phyloP scores from a whole-genome alignment of 2,888 invertebrate genomes.

The Rhyacophila evoluta region DNA sequence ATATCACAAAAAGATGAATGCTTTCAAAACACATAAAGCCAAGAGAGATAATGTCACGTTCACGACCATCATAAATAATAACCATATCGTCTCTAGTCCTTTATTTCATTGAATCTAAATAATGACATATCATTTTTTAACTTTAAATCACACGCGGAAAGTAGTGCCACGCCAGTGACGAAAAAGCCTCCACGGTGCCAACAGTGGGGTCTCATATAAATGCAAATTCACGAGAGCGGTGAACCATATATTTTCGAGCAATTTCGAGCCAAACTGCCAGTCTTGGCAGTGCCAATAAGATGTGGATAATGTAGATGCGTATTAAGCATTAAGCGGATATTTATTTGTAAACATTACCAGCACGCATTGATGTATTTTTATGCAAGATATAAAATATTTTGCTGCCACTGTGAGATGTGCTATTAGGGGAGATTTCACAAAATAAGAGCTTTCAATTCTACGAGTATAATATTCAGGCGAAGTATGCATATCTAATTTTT shows the following conservation, averaged over 20 bases:
- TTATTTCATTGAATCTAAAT: slow-evolving; percentile 24
- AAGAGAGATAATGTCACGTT: neutral
- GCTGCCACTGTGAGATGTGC: neutral
- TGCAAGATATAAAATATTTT: slow-evolving; percentile 18
- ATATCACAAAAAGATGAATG: neutral
- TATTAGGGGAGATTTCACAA: too few relatives aligned
- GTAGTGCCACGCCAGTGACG: slow-evolving; percentile 27
- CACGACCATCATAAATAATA: slow-evolving; percentile 12
- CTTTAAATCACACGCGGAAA: slow-evolving; percentile 41
- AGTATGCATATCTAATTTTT: too few relatives aligned
- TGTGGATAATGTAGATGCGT: slow-evolving; percentile 30
- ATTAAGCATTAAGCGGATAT: slow-evolving; percentile 19
- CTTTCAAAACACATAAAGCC: neutral
- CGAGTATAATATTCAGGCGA: too few relatives aligned
- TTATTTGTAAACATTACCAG: slow-evolving; percentile 9
- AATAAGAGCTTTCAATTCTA: too few relatives aligned
- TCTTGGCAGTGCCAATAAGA: slow-evolving; percentile 35
- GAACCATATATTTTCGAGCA: slow-evolving; percentile 50
- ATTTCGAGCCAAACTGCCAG: slow-evolving; percentile 48
- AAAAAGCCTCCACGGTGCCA: slow-evolving; percentile 36
- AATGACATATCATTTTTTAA: slow-evolving; percentile 52
- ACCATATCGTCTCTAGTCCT: neutral
- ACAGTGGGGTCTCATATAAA: slow-evolving; percentile 53
- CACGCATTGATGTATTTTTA: slow-evolving; percentile 4
- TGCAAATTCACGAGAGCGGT: slow-evolving; percentile 52